These are phyloP conservation scores for Gymnoscopelus microlampas DNA, from an alignment of 2,797 vertebrate genomes.

Conservation along the genomic window DNA sequence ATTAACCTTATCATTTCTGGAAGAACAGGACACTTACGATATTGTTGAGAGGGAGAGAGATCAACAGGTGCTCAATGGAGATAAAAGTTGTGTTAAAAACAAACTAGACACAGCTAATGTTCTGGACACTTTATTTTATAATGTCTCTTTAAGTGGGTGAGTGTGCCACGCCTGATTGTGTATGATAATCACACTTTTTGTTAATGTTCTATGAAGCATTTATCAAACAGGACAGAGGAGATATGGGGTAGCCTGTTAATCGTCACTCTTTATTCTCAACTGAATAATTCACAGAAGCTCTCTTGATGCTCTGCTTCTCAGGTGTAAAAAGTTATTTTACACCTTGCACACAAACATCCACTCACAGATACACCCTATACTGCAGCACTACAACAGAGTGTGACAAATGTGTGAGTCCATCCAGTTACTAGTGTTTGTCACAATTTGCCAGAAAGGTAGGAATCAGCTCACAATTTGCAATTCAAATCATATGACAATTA, in stretches of 20 bases:
- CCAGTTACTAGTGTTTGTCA: slow-evolving; percentile 41
- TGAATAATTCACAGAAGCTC: slow-evolving; percentile 1
- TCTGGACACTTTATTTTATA: too few species aligned
- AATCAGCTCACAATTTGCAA: slow-evolving; percentile 37
- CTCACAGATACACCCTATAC: neutral
- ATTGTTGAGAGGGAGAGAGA: too few species aligned
- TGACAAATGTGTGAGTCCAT: slow-evolving; percentile 30
- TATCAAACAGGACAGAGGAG: neutral
- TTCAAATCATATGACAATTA: slow-evolving; percentile 40
- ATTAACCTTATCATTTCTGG: too few species aligned
- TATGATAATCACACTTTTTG: too few species aligned
- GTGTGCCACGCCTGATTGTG: neutral
- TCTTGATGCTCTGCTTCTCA: neutral
- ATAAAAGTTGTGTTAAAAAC: too few species aligned
- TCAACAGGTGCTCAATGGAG: too few species aligned
- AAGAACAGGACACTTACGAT: too few species aligned
- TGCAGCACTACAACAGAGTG: slow-evolving; percentile 20
- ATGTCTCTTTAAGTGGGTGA: neutral
- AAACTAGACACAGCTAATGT: too few species aligned
- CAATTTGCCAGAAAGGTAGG: slow-evolving; percentile 42
- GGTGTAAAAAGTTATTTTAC: neutral
- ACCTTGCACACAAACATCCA: neutral
- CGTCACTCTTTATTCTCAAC: slow-evolving; percentile 7
- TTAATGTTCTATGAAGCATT: neutral
- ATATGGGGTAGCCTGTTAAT: slow-evolving; percentile 2